These are phyloP conservation scores for Polyodon spathula DNA, from an alignment of 2,113 vertebrate species.

Conservation along the genomic window DNA sequence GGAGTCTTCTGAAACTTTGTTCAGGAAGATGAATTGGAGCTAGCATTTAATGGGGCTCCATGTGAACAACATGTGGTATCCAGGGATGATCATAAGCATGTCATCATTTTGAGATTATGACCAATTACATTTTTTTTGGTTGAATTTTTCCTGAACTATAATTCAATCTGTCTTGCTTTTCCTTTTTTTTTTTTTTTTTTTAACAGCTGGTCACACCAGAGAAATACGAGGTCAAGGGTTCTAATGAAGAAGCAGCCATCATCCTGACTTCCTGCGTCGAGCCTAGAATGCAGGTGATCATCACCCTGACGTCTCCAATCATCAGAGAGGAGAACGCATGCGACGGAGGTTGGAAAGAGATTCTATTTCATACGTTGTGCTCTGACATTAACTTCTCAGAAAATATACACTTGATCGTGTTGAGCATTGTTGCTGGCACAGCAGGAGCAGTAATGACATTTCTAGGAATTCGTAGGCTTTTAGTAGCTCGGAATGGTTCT, in stretches of 20 bases:
- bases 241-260: constrained; percentile 81
- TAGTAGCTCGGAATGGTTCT: no score
- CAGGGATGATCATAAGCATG: no score
- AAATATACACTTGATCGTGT: constrained; percentile 17
- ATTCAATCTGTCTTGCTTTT: no score
- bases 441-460: constrained; percentile 14
- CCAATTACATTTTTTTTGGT: no score
- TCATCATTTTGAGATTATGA: no score
- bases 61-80: no score
- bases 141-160: no score
- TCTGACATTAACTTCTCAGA: constrained; percentile 38
- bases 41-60: no score
- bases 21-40: constrained; percentile 6
- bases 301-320: constrained; percentile 91
- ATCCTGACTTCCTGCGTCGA: constrained; percentile 81
- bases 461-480: no score
- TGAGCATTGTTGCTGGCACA: constrained; percentile 60
- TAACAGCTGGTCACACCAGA: constrained; percentile 85
- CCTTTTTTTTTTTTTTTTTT: constrained; percentile 25
- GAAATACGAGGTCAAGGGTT: constrained; percentile 91
- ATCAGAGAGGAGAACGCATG: constrained; percentile 84
- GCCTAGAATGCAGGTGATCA: constrained; percentile 96
- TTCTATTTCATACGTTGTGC: constrained; percentile 22
- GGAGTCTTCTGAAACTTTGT: constrained; percentile 28
- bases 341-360: constrained; percentile 87